Conservation (phyloP, 1,140 invertebrate species). For the Leptinotarsa defecta region DNA sequence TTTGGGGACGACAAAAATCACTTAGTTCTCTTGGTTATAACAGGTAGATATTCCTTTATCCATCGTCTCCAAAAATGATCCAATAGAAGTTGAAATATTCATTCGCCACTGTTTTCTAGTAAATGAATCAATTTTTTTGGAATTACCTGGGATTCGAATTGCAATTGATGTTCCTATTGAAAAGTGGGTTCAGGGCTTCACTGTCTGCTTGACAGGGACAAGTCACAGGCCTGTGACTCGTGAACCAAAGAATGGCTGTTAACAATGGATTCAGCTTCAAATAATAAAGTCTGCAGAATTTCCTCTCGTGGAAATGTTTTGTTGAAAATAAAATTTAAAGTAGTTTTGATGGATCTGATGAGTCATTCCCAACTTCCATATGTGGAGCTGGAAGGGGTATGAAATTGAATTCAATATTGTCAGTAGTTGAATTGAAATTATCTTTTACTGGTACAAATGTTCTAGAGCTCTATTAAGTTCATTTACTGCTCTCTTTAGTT, state of each 20-base stretch:
- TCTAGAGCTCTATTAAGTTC: neutral
- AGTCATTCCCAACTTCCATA: neutral
- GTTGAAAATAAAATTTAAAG: neutral
- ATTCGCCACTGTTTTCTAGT: neutral
- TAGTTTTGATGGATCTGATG: neutral
- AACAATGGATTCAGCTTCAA: neutral
- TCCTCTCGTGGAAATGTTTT: neutral
- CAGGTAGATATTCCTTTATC: too few relatives aligned
- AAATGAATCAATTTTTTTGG: neutral
- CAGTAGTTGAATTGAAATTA: neutral
- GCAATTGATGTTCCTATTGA: neutral
- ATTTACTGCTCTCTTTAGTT: neutral
- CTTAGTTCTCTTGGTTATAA: neutral
- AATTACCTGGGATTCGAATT: neutral
- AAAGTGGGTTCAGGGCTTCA: neutral
- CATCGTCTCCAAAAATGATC: neutral
- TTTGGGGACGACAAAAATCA: neutral
- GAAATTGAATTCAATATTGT: neutral
- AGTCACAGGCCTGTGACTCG: neutral
- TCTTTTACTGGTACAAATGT: neutral
- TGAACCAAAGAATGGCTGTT: neutral
- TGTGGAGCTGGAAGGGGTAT: neutral
- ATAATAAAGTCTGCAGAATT: neutral
- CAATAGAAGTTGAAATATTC: neutral
- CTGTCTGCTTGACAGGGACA: neutral